phyloP scores from a whole-genome alignment of 2,888 invertebrate species.

The Cremastinae sp. region DNA sequence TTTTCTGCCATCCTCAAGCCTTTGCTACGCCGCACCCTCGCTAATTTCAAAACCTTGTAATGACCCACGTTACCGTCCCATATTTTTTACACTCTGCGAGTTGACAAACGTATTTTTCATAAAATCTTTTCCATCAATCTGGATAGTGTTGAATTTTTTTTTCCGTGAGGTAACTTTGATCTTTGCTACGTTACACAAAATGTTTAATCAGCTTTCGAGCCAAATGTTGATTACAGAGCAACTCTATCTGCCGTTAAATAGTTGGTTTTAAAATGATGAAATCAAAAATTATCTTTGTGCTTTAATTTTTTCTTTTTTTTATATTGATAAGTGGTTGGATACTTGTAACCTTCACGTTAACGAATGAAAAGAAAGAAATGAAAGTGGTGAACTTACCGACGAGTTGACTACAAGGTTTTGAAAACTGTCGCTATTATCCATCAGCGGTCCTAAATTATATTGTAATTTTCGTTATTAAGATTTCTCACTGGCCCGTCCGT shows the following conservation, averaged over 20 bases:
- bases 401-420: slow-evolving; percentile 73
- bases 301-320: not conserved
- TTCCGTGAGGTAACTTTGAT: not conserved
- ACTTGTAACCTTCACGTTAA: no score
- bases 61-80: slow-evolving; percentile 20
- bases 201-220: not conserved
- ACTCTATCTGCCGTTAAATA: not conserved
- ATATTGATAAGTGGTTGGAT: no score
- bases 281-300: not conserved
- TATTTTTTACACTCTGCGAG: not conserved
- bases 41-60: slow-evolving; percentile 71
- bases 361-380: slow-evolving; percentile 47
- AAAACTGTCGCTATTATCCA: slow-evolving; percentile 70
- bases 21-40: slow-evolving; percentile 42
- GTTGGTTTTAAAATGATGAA: no score
- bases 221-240: not conserved
- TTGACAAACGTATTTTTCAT: slow-evolving; percentile 4
- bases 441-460: slow-evolving; percentile 67
- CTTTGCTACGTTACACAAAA: no score
- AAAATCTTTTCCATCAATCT: no score
- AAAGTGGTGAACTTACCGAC: slow-evolving; percentile 72
- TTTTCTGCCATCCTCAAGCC: not conserved
- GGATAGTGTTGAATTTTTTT: not conserved
- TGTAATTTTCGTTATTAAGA: slow-evolving; percentile 26
- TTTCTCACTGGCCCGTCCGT: slow-evolving; percentile 64